These are phyloP conservation scores for Euschistus heros DNA, from an alignment of 1,140 invertebrate species.

Conservation along the genomic window DNA sequence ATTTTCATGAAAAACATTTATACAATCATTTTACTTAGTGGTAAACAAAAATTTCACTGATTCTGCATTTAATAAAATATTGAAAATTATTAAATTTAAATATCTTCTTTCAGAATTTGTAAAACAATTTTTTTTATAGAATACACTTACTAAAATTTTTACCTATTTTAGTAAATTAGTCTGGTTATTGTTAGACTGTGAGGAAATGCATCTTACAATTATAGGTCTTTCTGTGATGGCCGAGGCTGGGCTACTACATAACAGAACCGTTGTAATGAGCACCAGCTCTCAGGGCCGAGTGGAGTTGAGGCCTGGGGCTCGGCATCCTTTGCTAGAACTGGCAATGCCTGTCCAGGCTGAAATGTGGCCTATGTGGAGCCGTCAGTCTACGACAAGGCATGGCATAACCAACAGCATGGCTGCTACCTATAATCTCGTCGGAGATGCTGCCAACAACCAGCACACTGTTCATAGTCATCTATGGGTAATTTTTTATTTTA, in stretches of 20 bases:
- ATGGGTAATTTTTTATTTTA: constrained; percentile 38
- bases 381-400: constrained; percentile 63
- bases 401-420: constrained; percentile 67
- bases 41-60: no score
- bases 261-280: constrained; percentile 57
- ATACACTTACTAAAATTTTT: no score
- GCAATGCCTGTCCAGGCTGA: constrained; percentile 82
- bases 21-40: no score
- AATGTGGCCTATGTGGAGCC: constrained; percentile 79
- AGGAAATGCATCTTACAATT: background rate
- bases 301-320: constrained; percentile 46
- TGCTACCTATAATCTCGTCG: constrained; percentile 66
- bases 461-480: constrained; percentile 71
- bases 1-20: no score
- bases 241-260: constrained; percentile 60
- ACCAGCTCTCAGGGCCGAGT: constrained; percentile 53
- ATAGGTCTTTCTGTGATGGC: constrained; percentile 32
- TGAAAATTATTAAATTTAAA: no score
- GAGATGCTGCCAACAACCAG: constrained; percentile 67
- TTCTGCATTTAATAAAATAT: no score
- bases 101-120: no score
- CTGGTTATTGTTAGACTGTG: background rate
- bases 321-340: constrained; percentile 76
- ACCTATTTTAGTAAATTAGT: background rate
- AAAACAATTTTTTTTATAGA: no score